Conservation (phyloP, 92 coral and sea anemone species). For the Heteractis magnifica region DNA sequence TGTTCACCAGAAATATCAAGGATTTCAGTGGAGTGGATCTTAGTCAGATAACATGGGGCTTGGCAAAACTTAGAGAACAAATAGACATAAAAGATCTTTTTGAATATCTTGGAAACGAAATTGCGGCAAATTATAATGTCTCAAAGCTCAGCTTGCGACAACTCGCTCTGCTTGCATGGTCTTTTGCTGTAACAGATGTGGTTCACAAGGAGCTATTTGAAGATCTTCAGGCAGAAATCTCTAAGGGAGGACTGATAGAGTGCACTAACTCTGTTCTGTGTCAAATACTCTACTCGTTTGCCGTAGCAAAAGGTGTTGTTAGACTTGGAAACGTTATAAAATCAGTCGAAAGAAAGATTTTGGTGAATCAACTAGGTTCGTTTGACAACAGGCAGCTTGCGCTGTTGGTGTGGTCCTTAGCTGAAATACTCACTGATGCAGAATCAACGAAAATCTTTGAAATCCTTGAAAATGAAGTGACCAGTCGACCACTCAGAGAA, state of each 20-base stretch:
- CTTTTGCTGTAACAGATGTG: constrained; percentile 20
- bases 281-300: constrained; percentile 23
- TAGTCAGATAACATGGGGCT: constrained; percentile 32
- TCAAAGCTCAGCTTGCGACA: constrained; percentile 20
- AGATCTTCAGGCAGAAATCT: constrained; percentile 1
- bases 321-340: neutral
- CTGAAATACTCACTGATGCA: neutral
- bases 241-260: neutral
- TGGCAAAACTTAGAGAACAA: constrained; percentile 24
- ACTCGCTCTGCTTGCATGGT: constrained; percentile 30
- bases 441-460: constrained; percentile 10
- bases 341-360: neutral
- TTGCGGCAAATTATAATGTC: neutral
- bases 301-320: constrained; percentile 12
- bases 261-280: constrained; percentile 23
- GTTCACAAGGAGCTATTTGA: neutral
- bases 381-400: constrained; percentile 41
- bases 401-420: constrained; percentile 19
- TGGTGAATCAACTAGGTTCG: neutral
- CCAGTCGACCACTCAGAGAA: neutral
- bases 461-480: constrained; percentile 17
- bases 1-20: constrained; percentile 4
- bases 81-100: constrained; percentile 17
- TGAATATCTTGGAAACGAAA: neutral
- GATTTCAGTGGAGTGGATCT: constrained; percentile 22